Base-by-base conservation (phyloP, 2,113 vertebrate genomes). In the Dicerorhinus sumatrensis region DNA sequence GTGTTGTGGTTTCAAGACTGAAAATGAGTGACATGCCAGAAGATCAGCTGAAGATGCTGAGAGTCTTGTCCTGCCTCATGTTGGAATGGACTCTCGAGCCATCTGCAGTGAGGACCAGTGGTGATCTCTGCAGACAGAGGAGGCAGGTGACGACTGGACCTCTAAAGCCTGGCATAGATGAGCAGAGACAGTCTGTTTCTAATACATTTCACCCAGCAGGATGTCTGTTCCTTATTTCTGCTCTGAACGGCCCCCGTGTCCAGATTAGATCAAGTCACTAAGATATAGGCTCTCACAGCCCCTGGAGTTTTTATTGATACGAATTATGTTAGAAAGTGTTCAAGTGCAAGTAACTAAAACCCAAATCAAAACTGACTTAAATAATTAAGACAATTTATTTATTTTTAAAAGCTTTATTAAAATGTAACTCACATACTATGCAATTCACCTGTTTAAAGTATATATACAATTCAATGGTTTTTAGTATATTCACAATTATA, bases 291-390 rank as follows among this genome's bases (percentile, higher is more conserved):
- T 51, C 9, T 48, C 14, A 8, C 1, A 27, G 21, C 10, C 63
- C 21, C 69, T 3, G 3, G 21, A 16, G 20, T 8, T 58, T 87
- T 75, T 58, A 82, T 58, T 90, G 33, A 31, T 42, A 58, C 20
- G 13, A 42, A 42, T 72, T 83, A 18, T 21, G 36, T 42, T 94
- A 89, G 23, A n/a, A 81, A 69, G 5, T 5, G 23, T 86, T 56
- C 18, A 42, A 5, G 23, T 56, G 58, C 11, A 81, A 63, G n/a
- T 81, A 46, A 75, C 39, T 48, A 85, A 85, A 81, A 54, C 1
- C 39, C 79, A 75, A 48, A 27, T 92, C 84, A 67, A 95, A 82
- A 82, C 25, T 27, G 39, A 39, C 70, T 88, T 85, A 46, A 27
- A 72, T 48, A 65, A 69, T 96, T 48, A 85, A 85, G 63, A 6